Conservation (phyloP, 2,113 vertebrate genomes). For the Numida meleagris region DNA sequence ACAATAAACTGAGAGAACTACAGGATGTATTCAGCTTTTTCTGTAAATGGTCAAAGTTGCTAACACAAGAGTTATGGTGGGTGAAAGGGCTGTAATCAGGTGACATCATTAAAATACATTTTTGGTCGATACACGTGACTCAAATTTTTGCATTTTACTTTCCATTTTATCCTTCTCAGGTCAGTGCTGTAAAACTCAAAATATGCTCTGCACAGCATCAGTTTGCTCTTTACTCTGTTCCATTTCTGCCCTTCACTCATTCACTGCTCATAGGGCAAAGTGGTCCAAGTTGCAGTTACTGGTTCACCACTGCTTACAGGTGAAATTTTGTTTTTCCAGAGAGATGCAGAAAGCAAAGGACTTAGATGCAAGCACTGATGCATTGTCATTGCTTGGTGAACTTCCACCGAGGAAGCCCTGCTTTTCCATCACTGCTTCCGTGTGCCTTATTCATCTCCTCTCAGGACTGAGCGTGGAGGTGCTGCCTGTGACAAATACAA, state of each 20-base stretch:
- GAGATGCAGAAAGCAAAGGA: background rate
- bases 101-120: background rate
- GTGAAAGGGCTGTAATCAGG: background rate
- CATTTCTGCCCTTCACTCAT: background rate
- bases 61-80: background rate
- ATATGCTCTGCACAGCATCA: background rate
- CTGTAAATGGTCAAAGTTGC: background rate
- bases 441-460: fast-evolving
- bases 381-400: background rate
- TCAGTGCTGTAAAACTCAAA: background rate
- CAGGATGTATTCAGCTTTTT: conserved; percentile 12
- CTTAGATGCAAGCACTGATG: background rate
- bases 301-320: background rate
- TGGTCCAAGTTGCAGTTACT: background rate
- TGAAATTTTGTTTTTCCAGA: background rate
- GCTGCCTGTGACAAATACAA: background rate
- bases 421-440: background rate
- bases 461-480: background rate
- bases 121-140: background rate
- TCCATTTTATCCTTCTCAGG: background rate
- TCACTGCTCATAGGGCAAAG: background rate
- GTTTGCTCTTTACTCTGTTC: background rate
- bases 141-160: background rate
- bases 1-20: background rate
- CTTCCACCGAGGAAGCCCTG: background rate